Evolutionary conservation across 2,797 vertebrate genomes (phyloP).

Genomic region (Monodelphis domestica): DNA sequence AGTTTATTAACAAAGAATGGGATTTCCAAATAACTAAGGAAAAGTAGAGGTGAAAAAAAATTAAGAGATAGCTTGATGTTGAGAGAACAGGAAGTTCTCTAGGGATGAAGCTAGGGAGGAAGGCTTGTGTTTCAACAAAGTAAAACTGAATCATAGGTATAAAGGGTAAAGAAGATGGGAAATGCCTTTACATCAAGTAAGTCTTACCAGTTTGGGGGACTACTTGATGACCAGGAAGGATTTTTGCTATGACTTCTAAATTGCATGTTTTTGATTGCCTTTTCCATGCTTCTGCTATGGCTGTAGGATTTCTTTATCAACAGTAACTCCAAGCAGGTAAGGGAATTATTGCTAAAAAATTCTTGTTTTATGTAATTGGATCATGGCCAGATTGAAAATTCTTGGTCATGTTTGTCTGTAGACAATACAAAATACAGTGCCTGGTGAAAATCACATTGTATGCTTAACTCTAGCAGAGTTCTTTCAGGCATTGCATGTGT

Average conservation of each 20-base stretch:
- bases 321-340: conserved; percentile 94
- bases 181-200: neutral
- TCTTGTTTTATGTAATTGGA: conserved; percentile 20
- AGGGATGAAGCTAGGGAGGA: neutral
- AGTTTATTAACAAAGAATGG: neutral
- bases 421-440: neutral
- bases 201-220: conserved; percentile 57
- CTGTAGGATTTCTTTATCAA: conserved; percentile 99
- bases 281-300: conserved; percentile 97
- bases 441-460: neutral
- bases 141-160: neutral
- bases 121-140: neutral
- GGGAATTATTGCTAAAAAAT: conserved; percentile 78
- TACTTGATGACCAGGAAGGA: conserved; percentile 62
- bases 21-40: neutral
- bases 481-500: neutral
- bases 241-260: conserved; percentile 91
- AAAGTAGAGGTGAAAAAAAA: neutral
- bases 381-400: conserved; percentile 32
- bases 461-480: conserved; percentile 28
- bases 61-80: neutral
- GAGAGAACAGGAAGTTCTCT: neutral
- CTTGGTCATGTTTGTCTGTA: conserved; percentile 7
- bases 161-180: neutral
- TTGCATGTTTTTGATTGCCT: conserved; percentile 91